These are phyloP conservation scores for Tachina grossa DNA, from an alignment of 2,888 invertebrate species.

Conservation along the genomic window DNA sequence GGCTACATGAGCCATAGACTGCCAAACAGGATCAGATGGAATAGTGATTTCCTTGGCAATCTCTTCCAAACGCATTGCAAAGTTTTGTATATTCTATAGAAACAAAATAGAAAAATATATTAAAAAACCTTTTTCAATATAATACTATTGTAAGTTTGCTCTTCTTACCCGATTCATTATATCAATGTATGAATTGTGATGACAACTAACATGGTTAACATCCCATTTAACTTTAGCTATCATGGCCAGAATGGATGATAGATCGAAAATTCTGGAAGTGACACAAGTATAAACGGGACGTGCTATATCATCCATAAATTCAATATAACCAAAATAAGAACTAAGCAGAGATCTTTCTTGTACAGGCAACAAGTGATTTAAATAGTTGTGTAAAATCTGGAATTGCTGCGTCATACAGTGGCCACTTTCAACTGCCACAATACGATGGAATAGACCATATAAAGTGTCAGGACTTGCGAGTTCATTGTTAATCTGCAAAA, in stretches of 20 bases:
- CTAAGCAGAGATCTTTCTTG: constrained; percentile 87
- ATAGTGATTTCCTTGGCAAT: constrained; percentile 88
- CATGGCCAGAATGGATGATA: constrained; percentile 88
- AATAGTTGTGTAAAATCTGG: constrained; percentile 91
- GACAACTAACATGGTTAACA: constrained; percentile 96
- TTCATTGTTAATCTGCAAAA: constrained; percentile 85
- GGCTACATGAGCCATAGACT: constrained; percentile 92
- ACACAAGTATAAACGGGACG: constrained; percentile 94
- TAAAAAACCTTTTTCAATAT: not conserved
- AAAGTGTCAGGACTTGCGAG: constrained; percentile 88
- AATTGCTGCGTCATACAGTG: constrained; percentile 95
- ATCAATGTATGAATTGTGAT: constrained; percentile 95
- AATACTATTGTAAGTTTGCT: constrained; percentile 41
- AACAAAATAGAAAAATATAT: not conserved
- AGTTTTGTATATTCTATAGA: constrained; percentile 85
- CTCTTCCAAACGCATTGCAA: constrained; percentile 90
- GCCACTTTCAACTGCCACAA: constrained; percentile 96
- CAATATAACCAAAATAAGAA: constrained; percentile 85
- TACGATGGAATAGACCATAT: constrained; percentile 92
- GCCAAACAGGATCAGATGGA: constrained; percentile 91
- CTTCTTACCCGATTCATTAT: constrained; percentile 86
- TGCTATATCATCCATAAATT: constrained; percentile 86
- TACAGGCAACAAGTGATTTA: constrained; percentile 91
- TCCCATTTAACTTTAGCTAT: constrained; percentile 98
- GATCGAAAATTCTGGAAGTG: constrained; percentile 90